These are phyloP conservation scores for Drosophila buzzatii DNA, from an alignment of 2,888 invertebrate genomes.

Conservation along the genomic window DNA sequence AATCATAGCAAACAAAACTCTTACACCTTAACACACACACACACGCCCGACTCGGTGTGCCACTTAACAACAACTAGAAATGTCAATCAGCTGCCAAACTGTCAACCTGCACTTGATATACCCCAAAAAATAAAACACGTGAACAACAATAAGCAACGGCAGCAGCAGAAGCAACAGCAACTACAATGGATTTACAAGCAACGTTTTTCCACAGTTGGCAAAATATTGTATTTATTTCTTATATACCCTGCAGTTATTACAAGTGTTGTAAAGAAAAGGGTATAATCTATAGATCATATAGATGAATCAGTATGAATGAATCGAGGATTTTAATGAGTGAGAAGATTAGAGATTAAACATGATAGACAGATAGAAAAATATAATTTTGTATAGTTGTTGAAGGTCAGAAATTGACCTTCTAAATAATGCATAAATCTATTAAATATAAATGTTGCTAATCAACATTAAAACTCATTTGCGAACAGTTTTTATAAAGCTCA, in stretches of 20 bases:
- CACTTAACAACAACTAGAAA: constrained; percentile 80
- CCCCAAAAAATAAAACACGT: constrained; percentile 28
- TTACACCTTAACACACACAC: constrained; percentile 36
- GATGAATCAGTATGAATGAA: too few relatives aligned
- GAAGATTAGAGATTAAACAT: not conserved
- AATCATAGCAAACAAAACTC: constrained; percentile 12
- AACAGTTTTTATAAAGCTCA: not conserved
- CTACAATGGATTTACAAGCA: constrained; percentile 36
- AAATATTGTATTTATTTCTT: constrained; percentile 21
- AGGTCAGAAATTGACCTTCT: not conserved
- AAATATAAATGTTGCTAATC: not conserved
- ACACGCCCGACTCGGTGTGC: constrained; percentile 53
- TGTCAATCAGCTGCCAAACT: constrained; percentile 77
- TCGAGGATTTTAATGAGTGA: not conserved
- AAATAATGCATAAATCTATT: not conserved
- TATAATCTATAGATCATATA: not conserved
- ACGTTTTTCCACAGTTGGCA: constrained; percentile 56
- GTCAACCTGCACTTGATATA: constrained; percentile 70
- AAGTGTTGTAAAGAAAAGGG: not conserved
- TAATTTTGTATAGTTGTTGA: too few relatives aligned
- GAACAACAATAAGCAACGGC: constrained; percentile 25
- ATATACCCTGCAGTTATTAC: constrained; percentile 8
- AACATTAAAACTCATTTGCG: not conserved
- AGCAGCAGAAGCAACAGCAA: constrained; percentile 17
- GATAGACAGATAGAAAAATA: not conserved